These are phyloP conservation scores for Bagarius yarrelli DNA, from an alignment of 2,113 vertebrate genomes.

Conservation along the genomic window DNA sequence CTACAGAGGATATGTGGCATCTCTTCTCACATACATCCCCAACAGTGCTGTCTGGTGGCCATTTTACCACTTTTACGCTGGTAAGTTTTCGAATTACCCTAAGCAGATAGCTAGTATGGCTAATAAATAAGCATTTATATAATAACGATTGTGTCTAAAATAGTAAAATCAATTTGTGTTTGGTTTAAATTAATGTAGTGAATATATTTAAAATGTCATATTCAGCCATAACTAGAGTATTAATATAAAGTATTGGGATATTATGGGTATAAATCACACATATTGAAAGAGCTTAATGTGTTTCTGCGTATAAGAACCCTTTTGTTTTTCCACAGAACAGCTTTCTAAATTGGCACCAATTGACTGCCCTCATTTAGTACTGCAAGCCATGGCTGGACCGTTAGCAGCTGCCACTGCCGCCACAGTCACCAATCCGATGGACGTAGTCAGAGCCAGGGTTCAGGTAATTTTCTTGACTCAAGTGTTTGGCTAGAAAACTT, in stretches of 20 bases:
- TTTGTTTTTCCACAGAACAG: conserved; percentile 74
- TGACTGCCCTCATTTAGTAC: conserved; percentile 89
- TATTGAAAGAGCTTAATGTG: not conserved
- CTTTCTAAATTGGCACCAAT: conserved; percentile 84
- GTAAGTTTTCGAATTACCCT: conserved; percentile 62
- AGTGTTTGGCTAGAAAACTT: not conserved
- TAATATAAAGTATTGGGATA: too few species aligned
- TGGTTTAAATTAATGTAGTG: not conserved
- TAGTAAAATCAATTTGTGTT: not conserved
- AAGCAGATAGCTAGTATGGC: not conserved
- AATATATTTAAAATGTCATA: not conserved
- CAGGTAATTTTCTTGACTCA: conserved; percentile 74
- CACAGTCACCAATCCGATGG: conserved; percentile 96
- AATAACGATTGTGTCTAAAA: not conserved
- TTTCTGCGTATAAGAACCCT: too few species aligned
- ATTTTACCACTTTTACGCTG: conserved; percentile 96
- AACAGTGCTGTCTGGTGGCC: conserved; percentile 98
- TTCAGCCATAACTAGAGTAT: not conserved
- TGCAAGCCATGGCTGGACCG: conserved; percentile 90
- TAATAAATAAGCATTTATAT: not conserved
- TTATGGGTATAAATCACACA: not conserved
- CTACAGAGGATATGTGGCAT: conserved; percentile 93
- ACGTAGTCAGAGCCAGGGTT: conserved; percentile 89
- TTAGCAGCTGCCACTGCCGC: conserved; percentile 91
- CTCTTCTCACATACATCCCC: conserved; percentile 93